Evolutionary conservation across 2,113 vertebrate genomes (phyloP), one percentile per base, ranked within the genome.

Genomic region (Megaleporinus macrocephalus): DNA sequence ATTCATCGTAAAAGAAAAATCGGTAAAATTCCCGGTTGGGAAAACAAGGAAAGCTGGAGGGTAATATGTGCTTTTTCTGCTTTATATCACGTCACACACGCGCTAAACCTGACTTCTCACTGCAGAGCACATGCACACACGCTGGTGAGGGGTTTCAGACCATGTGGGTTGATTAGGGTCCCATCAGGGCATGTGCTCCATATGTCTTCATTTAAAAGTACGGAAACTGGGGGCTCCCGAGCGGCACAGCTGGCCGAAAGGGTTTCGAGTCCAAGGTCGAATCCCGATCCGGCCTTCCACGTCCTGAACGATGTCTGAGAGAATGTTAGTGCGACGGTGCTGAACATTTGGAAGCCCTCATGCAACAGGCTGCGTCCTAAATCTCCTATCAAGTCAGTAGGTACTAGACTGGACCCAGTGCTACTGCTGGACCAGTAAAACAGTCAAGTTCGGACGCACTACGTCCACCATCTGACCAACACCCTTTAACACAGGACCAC

Each of bases 151-250:
- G 24, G 55, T 71, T 59, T 71, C 24, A 22, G 33, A 44, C 36
- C 77, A 65, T 79, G 71, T 61, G 77, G 55, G 33, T 24, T 70
- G 66, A 70, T 70, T 70, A 70, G 66, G 66, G 66, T 41, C 66
- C 24, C 20, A 13, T 22, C 36, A 70, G 33, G n/a, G 57, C 26
- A 57, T 41, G 53, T 29, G 22, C 47, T 71, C 24, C 78, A 71
- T 27, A 26, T 69, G 30, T 59, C 13, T 68, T 53, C 30, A 41
- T 29, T 26, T 51, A 36, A 78, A 57, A 12, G 49, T 55, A 44
- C 41, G 66, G 36, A 70, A 70, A 24, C 22, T 13, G 24, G 57
- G 12, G 57, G 18, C 53, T 57, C 6, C n/a, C 7, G 24, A 61
- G 22, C 20, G 57, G n/a, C 3, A 20, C 53, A 57, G 18, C 14